These are phyloP conservation scores for Drosophila kambysellisi DNA, from an alignment of 2,888 invertebrate species.

Conservation along the genomic window DNA sequence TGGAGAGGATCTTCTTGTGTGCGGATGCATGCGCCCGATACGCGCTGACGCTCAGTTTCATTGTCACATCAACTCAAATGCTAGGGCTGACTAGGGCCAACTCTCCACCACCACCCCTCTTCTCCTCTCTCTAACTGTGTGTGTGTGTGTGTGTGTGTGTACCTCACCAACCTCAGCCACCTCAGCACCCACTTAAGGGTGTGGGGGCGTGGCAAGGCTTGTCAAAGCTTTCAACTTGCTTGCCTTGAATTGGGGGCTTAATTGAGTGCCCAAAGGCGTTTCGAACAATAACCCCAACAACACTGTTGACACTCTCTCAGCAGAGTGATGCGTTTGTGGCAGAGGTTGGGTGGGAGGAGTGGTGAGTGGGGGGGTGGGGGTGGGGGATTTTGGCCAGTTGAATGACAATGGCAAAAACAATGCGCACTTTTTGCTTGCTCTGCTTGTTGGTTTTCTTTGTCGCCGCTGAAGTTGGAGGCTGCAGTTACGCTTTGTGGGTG, in stretches of 20 bases:
- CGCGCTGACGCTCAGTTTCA: conserved; percentile 95
- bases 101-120: not conserved
- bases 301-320: conserved; percentile 43
- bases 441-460: conserved; percentile 33
- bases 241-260: conserved; percentile 66
- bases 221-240: conserved; percentile 50
- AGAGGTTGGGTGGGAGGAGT: not conserved
- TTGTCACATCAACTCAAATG: conserved; percentile 83
- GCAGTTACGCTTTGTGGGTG: conserved; percentile 1
- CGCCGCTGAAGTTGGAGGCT: conserved; percentile 42
- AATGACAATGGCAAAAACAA: conserved; percentile 65
- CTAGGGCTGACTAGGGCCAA: conserved; percentile 13
- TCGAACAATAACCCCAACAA: conserved; percentile 35
- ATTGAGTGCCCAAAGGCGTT: conserved; percentile 77
- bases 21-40: conserved; percentile 95
- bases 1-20: conserved; percentile 93
- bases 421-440: conserved; percentile 52
- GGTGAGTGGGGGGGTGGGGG: too few relatives aligned
- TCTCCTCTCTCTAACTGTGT: not conserved
- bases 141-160: conserved; percentile 1
- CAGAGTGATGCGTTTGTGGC: not conserved
- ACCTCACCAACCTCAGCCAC: conserved; percentile 3
- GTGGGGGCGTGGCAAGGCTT: conserved; percentile 35
- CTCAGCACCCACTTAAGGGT: conserved; percentile 8
- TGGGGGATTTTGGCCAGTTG: conserved; percentile 21